Evolutionary conservation across 2,888 invertebrate genomes (phyloP), one percentile per base, ranked within the genome.

Genomic region (Anoncus sp.): DNA sequence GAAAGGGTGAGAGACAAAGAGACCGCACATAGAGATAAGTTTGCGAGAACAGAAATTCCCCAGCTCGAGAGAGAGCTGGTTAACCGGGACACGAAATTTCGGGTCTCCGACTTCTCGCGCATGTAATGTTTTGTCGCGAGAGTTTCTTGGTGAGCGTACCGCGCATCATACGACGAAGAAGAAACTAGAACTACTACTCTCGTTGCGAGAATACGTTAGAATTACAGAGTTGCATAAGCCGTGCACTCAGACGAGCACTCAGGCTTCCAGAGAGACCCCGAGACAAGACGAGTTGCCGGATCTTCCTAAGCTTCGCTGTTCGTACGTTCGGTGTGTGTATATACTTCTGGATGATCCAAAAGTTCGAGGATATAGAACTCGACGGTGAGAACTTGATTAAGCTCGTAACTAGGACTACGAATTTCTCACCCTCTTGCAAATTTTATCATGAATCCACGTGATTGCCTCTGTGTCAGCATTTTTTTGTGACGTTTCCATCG

Each of bases 401-500:
- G 69, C 55, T 75, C 45, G 45, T 62, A 69, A 75, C 69, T 67
- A 38, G 55, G 60, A 45, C 27, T 38, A 67, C 16, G 47, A 69
- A 69, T 57, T 60, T 53, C 62, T 45, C 47, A 40, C 45, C 22
- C 18, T 6, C 7, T 16, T 38, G 10, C 10, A 10, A 12, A 38
- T 38, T 4, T 38, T 38, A 38, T 12, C 10, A 38, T 2, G 38
- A 10, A 38, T 38, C 38, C 38, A 10, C n/a, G 18, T 24, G 51
- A 1, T 51, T 4, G 9, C 5, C 14, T 10, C 24, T 24, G 51
- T 20, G 51, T 51, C 24, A 24, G 51, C 12, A 14, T 24, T n/a
- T 24, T n/a, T 38, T 12, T 10, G 10, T 38, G 38, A 38, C 38
- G 12, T 10, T 38, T 10, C 12, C 38, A 38, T 38, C 38, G 2